Evolutionary conservation across 2,888 invertebrate species (phyloP).

Genomic region (Lepetodrilus schrolli): DNA sequence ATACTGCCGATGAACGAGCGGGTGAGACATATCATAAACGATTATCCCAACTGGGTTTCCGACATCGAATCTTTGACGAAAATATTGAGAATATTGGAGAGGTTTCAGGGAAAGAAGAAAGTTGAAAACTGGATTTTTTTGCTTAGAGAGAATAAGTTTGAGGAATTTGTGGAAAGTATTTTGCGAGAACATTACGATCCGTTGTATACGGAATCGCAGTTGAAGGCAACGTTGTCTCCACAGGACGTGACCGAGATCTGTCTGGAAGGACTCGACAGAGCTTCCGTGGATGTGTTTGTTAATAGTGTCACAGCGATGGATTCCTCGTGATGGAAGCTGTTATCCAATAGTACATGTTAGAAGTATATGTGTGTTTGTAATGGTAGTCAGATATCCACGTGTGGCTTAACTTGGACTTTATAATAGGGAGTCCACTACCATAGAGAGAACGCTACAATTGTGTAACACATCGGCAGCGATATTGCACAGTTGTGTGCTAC

Average conservation of each 20-base stretch:
- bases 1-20: conserved; percentile 52
- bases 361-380: too few species aligned
- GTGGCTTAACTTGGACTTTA: too few species aligned
- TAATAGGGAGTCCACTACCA: too few species aligned
- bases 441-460: too few species aligned
- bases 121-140: conserved; percentile 48
- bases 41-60: conserved; percentile 53
- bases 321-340: too few species aligned
- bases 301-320: too few species aligned
- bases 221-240: conserved; percentile 43
- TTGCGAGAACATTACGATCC: conserved; percentile 58
- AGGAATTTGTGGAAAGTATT: conserved; percentile 52
- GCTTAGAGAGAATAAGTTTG: conserved; percentile 46
- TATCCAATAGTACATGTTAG: too few species aligned
- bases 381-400: too few species aligned
- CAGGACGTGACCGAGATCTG: neutral
- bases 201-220: conserved; percentile 51
- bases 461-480: too few species aligned
- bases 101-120: conserved; percentile 40
- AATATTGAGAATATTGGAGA: conserved; percentile 42
- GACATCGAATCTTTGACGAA: conserved; percentile 43
- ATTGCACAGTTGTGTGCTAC: too few species aligned
- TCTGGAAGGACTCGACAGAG: conserved; percentile 5
- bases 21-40: conserved; percentile 50
- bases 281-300: conserved; percentile 6